Percentiles rank a stretch among this genome's conserved stretches.
These are phyloP conservation scores for Phrynosoma platyrhinos DNA, from an alignment of 2,113 vertebrate species.

Conservation along the genomic window DNA sequence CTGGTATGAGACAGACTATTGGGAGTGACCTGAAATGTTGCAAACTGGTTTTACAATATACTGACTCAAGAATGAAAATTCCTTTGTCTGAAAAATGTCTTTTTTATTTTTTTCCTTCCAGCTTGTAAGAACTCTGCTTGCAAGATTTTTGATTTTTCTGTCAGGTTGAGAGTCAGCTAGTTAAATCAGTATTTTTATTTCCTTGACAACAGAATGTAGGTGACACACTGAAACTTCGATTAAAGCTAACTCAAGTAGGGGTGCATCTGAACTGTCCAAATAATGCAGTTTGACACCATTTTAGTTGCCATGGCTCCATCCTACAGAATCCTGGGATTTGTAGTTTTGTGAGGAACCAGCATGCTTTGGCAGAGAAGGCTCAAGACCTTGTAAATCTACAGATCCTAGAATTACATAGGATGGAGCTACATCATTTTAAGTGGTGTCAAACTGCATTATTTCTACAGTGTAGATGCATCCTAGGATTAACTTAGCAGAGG, in stretches of 20 bases:
- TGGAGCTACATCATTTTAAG: no score
- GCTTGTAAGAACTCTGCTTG: not conserved
- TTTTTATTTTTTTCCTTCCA: not conserved
- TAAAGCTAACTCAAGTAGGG: not conserved
- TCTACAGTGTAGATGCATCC: no score
- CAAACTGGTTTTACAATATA: not conserved
- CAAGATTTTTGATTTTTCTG: not conserved
- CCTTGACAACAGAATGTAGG: not conserved
- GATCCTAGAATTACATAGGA: no score
- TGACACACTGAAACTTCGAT: constrained; percentile 17
- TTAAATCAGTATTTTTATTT: not conserved
- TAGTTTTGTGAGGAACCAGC: no score
- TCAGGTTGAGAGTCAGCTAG: not conserved
- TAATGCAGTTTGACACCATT: no score
- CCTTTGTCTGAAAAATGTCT: not conserved
- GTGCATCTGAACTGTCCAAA: no score
- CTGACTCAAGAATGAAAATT: not conserved
- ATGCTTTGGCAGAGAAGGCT: no score
- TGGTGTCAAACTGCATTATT: no score
- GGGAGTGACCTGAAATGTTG: not conserved
- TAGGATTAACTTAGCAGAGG: constrained; percentile 32
- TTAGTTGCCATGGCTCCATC: no score
- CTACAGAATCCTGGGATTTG: no score
- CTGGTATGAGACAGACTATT: not conserved
- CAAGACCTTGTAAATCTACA: no score